Percentiles rank a stretch among this genome's conserved stretches.
Conservation (phyloP, 2,888 invertebrate genomes). For the Torymus tubicola region DNA sequence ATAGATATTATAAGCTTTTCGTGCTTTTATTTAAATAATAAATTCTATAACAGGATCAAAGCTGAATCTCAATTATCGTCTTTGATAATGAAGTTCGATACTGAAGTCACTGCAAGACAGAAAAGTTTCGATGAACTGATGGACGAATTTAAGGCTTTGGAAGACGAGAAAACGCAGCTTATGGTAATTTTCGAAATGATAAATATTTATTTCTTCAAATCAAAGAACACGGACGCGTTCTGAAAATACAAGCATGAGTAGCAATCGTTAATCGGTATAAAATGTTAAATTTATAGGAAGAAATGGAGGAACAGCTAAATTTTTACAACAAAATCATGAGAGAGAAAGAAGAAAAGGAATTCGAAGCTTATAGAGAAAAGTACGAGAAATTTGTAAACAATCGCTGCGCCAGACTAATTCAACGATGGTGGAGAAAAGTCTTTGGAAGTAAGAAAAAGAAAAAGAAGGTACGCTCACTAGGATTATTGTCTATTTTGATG, state of each 20-base stretch:
- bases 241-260: no score
- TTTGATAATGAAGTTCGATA: slow-evolving; percentile 61
- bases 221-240: no score
- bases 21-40: neutral
- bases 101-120: slow-evolving; percentile 59
- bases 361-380: slow-evolving; percentile 44
- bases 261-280: neutral
- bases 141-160: slow-evolving; percentile 52
- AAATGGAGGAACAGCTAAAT: slow-evolving; percentile 58
- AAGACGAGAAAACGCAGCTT: slow-evolving; percentile 50
- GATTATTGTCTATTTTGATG: no score
- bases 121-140: slow-evolving; percentile 52
- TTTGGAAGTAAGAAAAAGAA: slow-evolving; percentile 29
- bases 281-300: slow-evolving; percentile 48
- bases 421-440: slow-evolving; percentile 62
- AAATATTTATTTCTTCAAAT: no score
- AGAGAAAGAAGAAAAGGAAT: slow-evolving; percentile 53
- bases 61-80: slow-evolving; percentile 61
- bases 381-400: slow-evolving; percentile 52
- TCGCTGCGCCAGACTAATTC: slow-evolving; percentile 61
- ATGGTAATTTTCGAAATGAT: slow-evolving; percentile 42
- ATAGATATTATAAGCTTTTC: neutral
- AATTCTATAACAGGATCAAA: slow-evolving; percentile 58
- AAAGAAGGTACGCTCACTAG: slow-evolving; percentile 20
- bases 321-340: slow-evolving; percentile 53